Percentiles rank a stretch among this genome's conserved stretches.
Evolutionary conservation across 1,140 invertebrate genomes (phyloP).

Genomic region (Uloborus diversus): DNA sequence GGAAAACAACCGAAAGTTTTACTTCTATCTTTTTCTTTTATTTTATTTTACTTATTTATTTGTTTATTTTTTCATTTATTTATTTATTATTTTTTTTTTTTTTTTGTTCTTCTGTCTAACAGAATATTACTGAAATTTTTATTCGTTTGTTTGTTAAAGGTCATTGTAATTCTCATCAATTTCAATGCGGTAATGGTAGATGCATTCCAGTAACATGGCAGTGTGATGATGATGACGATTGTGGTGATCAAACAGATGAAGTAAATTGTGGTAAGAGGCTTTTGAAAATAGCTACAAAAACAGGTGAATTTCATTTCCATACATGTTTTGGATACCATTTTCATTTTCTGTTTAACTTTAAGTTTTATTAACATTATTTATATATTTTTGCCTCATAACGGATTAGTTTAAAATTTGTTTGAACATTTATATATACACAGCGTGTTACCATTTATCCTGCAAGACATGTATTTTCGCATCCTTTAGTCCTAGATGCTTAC

Average conservation of each 20-base stretch:
- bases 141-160: neutral
- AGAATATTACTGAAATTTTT: no score
- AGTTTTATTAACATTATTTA: neutral
- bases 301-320: neutral
- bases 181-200: constrained; percentile 89
- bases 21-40: no score
- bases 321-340: neutral
- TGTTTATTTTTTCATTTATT: no score
- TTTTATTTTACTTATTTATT: no score
- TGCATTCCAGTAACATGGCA: constrained; percentile 80
- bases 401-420: neutral
- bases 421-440: neutral
- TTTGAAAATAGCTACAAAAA: neutral
- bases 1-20: no score
- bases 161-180: constrained; percentile 86
- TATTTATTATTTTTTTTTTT: no score
- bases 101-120: no score
- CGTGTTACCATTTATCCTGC: neutral
- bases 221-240: constrained; percentile 71
- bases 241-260: constrained; percentile 70
- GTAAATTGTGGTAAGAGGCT: constrained; percentile 60
- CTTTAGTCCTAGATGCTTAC: no score
- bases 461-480: no score
- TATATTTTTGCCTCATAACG: neutral
- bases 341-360: neutral